Evolutionary conservation across 1,140 invertebrate species (phyloP).

Genomic region (Phenacoccus solenopsis): DNA sequence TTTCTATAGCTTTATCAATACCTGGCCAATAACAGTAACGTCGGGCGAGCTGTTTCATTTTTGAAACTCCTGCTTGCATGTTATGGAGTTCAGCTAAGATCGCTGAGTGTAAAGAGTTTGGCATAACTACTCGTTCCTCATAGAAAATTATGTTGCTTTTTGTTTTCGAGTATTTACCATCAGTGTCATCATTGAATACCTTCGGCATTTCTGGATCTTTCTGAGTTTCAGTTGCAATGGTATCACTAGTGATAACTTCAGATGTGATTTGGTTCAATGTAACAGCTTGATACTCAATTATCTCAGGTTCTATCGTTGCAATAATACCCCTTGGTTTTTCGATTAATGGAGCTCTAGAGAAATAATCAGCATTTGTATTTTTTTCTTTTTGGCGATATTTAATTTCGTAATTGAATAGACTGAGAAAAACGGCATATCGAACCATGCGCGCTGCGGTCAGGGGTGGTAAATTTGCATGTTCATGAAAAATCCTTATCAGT

Average conservation of each 20-base stretch:
- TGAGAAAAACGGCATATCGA: constrained; percentile 31
- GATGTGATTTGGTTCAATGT: too few relatives aligned
- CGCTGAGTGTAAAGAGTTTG: not conserved
- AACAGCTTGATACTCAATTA: too few relatives aligned
- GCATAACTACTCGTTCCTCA: constrained; percentile 20
- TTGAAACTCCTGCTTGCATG: constrained; percentile 23
- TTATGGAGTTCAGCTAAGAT: constrained; percentile 22
- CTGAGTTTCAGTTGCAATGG: too few relatives aligned
- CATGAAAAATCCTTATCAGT: constrained; percentile 21
- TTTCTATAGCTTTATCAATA: constrained; percentile 25
- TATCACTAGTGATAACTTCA: too few relatives aligned
- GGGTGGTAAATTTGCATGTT: constrained; percentile 28
- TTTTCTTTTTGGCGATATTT: constrained; percentile 28
- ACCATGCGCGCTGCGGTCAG: constrained; percentile 29
- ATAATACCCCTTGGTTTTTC: not conserved
- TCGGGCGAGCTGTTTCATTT: constrained; percentile 33
- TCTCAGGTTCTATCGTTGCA: too few relatives aligned
- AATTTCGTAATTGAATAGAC: constrained; percentile 28
- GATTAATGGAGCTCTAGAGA: constrained; percentile 25
- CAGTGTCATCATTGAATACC: not conserved
- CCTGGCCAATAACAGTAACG: constrained; percentile 8
- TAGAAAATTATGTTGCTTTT: constrained; percentile 18
- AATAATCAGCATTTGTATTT: constrained; percentile 30
- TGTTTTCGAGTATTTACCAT: not conserved
- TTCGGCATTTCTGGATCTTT: not conserved